Evolutionary conservation across 2,113 vertebrate genomes (phyloP).

Genomic region (Casuarius casuarius): DNA sequence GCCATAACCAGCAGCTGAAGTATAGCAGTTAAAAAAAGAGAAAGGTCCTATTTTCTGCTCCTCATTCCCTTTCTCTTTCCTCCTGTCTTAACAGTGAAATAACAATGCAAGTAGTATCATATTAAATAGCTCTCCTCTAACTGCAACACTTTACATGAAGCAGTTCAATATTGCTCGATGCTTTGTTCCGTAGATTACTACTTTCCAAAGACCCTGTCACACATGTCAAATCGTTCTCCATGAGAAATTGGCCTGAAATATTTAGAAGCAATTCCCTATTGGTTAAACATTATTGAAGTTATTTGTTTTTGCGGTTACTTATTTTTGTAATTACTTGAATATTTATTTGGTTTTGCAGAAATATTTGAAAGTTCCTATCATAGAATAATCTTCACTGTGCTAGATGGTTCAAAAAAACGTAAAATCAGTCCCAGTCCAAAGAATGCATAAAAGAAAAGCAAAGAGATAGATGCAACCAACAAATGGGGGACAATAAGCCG

Average conservation of each 20-base stretch:
- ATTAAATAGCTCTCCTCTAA: background rate
- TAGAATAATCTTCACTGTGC: background rate
- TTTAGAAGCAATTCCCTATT: background rate
- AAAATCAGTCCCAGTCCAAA: background rate
- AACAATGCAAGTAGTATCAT: background rate
- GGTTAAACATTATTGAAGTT: background rate
- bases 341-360: background rate
- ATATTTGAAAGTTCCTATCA: background rate
- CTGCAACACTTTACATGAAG: background rate
- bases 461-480: background rate
- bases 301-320: background rate
- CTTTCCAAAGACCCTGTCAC: background rate
- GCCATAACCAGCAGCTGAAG: background rate
- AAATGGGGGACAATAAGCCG: background rate
- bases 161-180: background rate
- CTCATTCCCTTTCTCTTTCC: background rate
- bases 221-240: background rate
- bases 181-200: background rate
- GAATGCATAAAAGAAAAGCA: background rate
- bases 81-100: background rate
- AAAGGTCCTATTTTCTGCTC: background rate
- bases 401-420: background rate
- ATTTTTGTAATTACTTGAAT: constrained; percentile 5
- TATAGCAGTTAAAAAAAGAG: background rate
- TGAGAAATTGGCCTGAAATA: background rate